Evolutionary conservation across 2,113 vertebrate genomes (phyloP), one percentile per base, ranked within the genome.

Genomic region (Rhinopomastus cyanomelas): DNA sequence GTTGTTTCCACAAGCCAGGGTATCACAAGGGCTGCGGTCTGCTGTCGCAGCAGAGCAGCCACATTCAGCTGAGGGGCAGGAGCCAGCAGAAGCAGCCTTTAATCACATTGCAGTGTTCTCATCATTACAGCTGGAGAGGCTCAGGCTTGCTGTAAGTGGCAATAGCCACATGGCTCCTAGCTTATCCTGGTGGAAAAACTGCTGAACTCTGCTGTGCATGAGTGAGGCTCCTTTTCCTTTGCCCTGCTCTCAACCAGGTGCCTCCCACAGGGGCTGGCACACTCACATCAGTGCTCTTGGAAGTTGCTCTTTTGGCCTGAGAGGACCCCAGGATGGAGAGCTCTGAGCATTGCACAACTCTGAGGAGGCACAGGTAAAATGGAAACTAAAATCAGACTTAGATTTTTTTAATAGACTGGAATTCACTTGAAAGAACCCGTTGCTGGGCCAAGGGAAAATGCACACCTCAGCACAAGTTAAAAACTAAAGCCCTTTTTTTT

Each of bases 161-260:
- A 68, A 21, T 0, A 65, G 26, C 32, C 16, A 5, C 0, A 0
- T 18, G 37, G 25, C 78, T 61, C 34, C 56, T 46, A 48, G 39
- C 1, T 2, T 22, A 17, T 11, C 67, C 34, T 11, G 1, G 48
- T 13, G 32, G 29, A 56, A 65, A 42, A 49, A 34, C 7, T 3
- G 3, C 7, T 85, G 46, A 59, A 12, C 15, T 46, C 18, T 12
- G 27, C 8, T 37, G 23, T 23, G 26, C 6, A 2, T 0, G 1
- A 52, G 7, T 4, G 17, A 32, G 18, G 37, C 5, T 65, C 46
- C 34, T 52, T 62, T 18, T 8, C 21, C 22, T 72, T 32, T 7
- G 15, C 26, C 13, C 7, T 61, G 5, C 3, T 46, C 42, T 15
- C 36, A 68, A 27, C 4, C 0, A 2, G 9, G 8, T 12, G 18